Evolutionary conservation across 2,113 vertebrate genomes (phyloP).

Genomic region (Brachirus orientalis): DNA sequence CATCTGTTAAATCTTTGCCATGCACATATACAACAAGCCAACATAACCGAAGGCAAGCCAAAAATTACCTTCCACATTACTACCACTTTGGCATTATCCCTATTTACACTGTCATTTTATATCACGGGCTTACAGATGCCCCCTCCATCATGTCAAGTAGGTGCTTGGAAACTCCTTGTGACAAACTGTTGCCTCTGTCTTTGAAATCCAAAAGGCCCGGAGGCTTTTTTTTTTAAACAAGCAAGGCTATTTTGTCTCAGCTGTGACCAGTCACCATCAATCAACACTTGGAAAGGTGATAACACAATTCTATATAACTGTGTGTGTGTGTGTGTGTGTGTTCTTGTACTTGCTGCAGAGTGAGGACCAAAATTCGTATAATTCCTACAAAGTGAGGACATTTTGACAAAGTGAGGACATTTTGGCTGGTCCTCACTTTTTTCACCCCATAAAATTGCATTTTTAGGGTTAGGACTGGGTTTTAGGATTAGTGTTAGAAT

Average conservation of each 20-base stretch:
- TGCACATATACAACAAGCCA: constrained; percentile 34
- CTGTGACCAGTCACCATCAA: constrained; percentile 65
- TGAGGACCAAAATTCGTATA: too few relatives aligned
- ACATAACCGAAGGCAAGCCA: constrained; percentile 19
- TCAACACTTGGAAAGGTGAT: constrained; percentile 36
- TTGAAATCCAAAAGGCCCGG: constrained; percentile 39
- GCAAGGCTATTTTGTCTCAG: constrained; percentile 48
- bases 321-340: constrained; percentile 5
- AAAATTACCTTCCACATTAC: constrained; percentile 25
- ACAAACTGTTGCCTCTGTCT: constrained; percentile 57
- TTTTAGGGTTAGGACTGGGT: too few relatives aligned
- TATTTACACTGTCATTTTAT: constrained; percentile 52
- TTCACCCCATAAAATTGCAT: too few relatives aligned
- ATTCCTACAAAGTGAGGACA: too few relatives aligned
- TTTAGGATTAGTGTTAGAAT: too few relatives aligned
- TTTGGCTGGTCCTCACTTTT: too few relatives aligned
- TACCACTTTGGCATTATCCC: constrained; percentile 28
- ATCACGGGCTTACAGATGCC: constrained; percentile 52
- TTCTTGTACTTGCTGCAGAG: too few relatives aligned
- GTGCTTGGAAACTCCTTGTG: constrained; percentile 42
- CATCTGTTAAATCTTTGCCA: constrained; percentile 53
- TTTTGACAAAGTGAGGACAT: too few relatives aligned
- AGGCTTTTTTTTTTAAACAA: constrained; percentile 32
- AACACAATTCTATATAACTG: constrained; percentile 38
- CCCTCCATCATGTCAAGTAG: constrained; percentile 54